Evolutionary conservation across 2,113 vertebrate genomes (phyloP), one percentile per base, ranked within the genome.

Genomic region (Emydocephalus ijimae): DNA sequence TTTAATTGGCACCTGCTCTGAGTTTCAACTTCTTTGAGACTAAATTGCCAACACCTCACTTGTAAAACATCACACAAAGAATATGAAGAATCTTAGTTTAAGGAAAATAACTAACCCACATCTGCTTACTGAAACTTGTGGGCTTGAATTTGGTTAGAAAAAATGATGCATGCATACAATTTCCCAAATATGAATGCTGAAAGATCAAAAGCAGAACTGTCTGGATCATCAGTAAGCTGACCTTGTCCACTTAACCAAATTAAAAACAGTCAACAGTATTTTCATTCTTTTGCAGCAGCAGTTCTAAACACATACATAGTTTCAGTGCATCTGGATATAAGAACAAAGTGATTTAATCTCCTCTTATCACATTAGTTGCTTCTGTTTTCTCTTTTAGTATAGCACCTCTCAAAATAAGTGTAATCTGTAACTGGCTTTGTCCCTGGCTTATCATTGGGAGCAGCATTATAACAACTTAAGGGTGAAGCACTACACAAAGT

Each of bases 1-100:
- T 98, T 99, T 94, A 99, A 99, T 95, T 99, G 99, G 99, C 99
- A 99, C 92, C 98, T 98, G 96, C 97, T 99, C 93, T 99, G 97
- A 99, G 93, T 93, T 69, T 92, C 93, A 88, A 0, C 45, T 92
- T 94, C 94, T 94, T 90, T 56, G 64, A 87, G 74, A 94, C 52
- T 94, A 15, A 18, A 43, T 56, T 92, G 61, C 21, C 18, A 93
- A 89, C 90, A 91, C 74, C 88, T 94, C 69, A 74, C 93, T 91
- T 94, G 94, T 93, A 90, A 91, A 92, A 95, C 96, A 85, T 88
- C 86, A 94, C 89, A 87, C 87, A 86, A 90, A 56, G 23, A 87
- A 43, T 93, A 93, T 91, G 91, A 94, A 91, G 89, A 87, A 61
- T 45, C 45, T 52, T 64, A 56, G 88, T 93, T 21, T 91, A n/a